A percentile compares a stretch with the other conserved stretches of the same genome.
Evolutionary conservation across 2,888 invertebrate species (phyloP).

Genomic region (Ctenicera cuprea): DNA sequence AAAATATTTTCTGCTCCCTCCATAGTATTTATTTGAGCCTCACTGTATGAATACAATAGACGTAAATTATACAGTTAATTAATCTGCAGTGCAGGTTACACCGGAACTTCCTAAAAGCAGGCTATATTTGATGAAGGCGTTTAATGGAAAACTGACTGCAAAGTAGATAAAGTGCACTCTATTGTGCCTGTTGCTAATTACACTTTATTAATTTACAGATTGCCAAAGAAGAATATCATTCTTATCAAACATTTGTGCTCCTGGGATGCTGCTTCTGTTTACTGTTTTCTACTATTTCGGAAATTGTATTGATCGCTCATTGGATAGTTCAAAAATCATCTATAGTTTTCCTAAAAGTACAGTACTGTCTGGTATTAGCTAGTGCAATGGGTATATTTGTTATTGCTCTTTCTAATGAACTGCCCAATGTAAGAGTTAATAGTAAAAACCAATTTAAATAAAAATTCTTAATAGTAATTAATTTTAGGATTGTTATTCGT

Average conservation of each 20-base stretch:
- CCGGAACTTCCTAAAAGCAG: no score
- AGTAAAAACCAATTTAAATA: no score
- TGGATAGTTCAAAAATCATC: constrained; percentile 44
- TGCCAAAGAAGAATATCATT: constrained; percentile 51
- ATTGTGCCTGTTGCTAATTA: no score
- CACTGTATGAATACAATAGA: no score
- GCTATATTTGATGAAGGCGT: no score
- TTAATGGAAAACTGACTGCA: no score
- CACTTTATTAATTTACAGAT: constrained; percentile 32
- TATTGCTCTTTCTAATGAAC: constrained; percentile 73
- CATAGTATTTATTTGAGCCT: no score
- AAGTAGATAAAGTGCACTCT: no score
- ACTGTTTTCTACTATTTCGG: constrained; percentile 72
- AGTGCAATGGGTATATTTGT: constrained; percentile 81
- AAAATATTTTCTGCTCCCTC: no score
- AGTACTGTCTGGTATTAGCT: constrained; percentile 81
- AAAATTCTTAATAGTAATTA: background rate
- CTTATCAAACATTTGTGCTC: constrained; percentile 71
- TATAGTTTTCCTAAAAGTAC: constrained; percentile 79
- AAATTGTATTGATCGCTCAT: constrained; percentile 72
- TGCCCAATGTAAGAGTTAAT: constrained; percentile 74
- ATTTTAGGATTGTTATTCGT: constrained; percentile 77
- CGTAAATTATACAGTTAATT: no score
- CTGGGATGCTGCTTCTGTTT: constrained; percentile 75
- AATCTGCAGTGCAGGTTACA: no score